Evolutionary conservation across 1,140 invertebrate species (phyloP).

Genomic region (Diuraphis noxia): DNA sequence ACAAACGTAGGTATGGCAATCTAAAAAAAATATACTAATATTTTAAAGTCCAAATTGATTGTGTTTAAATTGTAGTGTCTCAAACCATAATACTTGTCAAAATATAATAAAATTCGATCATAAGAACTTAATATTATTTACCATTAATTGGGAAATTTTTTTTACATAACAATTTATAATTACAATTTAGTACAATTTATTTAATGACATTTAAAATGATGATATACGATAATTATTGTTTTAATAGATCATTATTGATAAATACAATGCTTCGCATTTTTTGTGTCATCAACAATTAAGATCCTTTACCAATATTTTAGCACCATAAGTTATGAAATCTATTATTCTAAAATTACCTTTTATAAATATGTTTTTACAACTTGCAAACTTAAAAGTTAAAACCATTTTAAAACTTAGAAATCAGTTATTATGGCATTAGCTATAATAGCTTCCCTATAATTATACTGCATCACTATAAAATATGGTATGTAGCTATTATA

Average conservation of each 20-base stretch:
- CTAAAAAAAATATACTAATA: conserved; percentile 8
- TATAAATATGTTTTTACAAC: background rate
- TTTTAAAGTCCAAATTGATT: background rate
- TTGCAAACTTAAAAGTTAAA: too few species aligned
- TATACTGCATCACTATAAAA: too few species aligned
- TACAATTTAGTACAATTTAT: too few species aligned
- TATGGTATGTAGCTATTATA: too few species aligned
- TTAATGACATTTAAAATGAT: too few species aligned
- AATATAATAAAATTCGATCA: background rate
- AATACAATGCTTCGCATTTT: background rate
- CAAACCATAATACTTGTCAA: background rate
- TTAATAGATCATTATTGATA: too few species aligned
- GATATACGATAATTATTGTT: too few species aligned
- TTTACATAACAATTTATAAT: too few species aligned
- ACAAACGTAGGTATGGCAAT: conserved; percentile 55
- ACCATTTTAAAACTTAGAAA: too few species aligned
- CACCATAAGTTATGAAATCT: background rate
- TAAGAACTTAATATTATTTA: background rate
- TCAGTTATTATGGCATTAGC: too few species aligned
- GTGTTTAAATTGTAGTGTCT: background rate
- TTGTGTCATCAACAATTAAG: background rate
- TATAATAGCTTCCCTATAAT: too few species aligned
- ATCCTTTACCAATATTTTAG: background rate
- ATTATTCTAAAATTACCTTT: background rate
- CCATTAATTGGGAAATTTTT: too few species aligned